These are phyloP conservation scores for Pelobates fuscus DNA, from an alignment of 2,113 vertebrate species.

Conservation along the genomic window DNA sequence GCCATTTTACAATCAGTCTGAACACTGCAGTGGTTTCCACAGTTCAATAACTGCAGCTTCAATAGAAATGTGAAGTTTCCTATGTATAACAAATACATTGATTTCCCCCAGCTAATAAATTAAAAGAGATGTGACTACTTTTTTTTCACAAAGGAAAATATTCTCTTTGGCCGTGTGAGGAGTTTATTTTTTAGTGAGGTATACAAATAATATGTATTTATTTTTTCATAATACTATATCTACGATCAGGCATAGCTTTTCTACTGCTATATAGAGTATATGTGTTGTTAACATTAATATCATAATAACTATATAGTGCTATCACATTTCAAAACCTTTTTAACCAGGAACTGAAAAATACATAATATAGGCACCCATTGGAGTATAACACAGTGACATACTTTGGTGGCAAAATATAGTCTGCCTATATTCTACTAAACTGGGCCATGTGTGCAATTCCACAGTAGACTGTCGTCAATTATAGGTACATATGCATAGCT, in stretches of 20 bases:
- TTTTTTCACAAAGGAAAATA: slow-evolving; percentile 17
- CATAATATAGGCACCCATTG: too few relatives aligned
- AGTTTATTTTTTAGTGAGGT: neutral
- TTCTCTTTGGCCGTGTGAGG: slow-evolving; percentile 2
- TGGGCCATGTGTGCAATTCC: too few relatives aligned
- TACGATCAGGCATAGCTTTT: neutral
- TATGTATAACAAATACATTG: slow-evolving; percentile 50
- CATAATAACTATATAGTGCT: neutral
- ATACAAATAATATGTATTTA: slow-evolving; percentile 1
- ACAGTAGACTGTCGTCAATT: too few relatives aligned
- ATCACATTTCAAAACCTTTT: neutral
- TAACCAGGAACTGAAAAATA: too few relatives aligned
- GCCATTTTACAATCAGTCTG: slow-evolving; percentile 44
- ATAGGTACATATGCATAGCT: too few relatives aligned
- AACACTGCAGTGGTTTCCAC: slow-evolving; percentile 48
- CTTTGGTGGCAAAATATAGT: too few relatives aligned
- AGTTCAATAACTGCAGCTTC: slow-evolving; percentile 50
- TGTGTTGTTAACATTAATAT: neutral
- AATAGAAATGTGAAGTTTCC: slow-evolving; percentile 52
- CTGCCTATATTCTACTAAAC: too few relatives aligned
- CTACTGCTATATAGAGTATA: neutral
- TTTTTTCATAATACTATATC: neutral
- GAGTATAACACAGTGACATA: too few relatives aligned
- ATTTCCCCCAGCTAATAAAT: slow-evolving; percentile 48
- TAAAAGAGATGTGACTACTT: slow-evolving; percentile 42